Percentiles rank a stretch among this genome's conserved stretches.
Evolutionary conservation across 2,888 invertebrate genomes (phyloP).

Genomic region (Trissolcus brochymenae): DNA sequence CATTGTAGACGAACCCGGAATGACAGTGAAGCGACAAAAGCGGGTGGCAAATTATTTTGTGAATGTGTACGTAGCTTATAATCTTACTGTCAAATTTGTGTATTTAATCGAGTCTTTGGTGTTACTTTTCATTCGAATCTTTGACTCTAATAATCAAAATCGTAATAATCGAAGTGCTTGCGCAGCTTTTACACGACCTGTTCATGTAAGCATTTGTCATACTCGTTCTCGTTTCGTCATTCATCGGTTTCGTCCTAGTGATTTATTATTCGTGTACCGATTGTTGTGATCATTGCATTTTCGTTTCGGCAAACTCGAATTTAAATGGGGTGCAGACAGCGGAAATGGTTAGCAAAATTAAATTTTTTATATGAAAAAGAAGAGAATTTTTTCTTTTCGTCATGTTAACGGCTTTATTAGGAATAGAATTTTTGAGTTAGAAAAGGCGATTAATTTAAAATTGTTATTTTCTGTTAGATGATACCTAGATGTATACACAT

Average conservation of each 20-base stretch:
- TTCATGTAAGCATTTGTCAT: background rate
- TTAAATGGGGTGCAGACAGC: background rate
- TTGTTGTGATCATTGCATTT: constrained; percentile 45
- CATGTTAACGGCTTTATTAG: background rate
- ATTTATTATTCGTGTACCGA: constrained; percentile 36
- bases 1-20: constrained; percentile 17
- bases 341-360: constrained; percentile 11
- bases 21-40: constrained; percentile 10
- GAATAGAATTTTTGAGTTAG: constrained; percentile 1
- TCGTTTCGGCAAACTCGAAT: constrained; percentile 7
- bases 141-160: background rate
- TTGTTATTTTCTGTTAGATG: constrained; percentile 1
- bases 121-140: constrained; percentile 17
- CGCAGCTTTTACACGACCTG: too few species aligned
- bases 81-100: constrained; percentile 32
- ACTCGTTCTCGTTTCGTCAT: background rate
- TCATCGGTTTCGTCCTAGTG: constrained; percentile 7
- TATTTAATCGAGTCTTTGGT: constrained; percentile 22
- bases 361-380: background rate
- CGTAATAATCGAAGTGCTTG: background rate
- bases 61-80: constrained; percentile 35
- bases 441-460: background rate
- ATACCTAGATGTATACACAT: too few species aligned
- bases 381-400: background rate
- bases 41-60: constrained; percentile 23